phyloP scores from a whole-genome alignment of 2,797 vertebrate genomes.

The Tinamus major region DNA sequence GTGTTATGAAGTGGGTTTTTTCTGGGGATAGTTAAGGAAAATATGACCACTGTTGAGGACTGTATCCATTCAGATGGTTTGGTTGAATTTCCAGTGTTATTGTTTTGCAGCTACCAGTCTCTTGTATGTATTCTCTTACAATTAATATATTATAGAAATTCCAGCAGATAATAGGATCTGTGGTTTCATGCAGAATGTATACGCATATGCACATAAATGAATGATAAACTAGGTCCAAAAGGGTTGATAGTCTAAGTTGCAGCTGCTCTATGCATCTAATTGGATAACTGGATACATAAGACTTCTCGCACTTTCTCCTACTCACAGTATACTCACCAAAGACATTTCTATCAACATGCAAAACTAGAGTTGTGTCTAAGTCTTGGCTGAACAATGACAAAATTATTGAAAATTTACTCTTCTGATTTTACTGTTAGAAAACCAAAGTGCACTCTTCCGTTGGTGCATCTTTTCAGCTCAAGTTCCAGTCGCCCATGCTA shows the following conservation, averaged over 20 bases:
- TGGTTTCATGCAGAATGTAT: not conserved
- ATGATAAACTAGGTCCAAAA: not conserved
- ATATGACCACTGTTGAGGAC: not conserved
- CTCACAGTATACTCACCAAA: not conserved
- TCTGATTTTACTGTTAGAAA: not conserved
- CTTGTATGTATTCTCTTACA: not conserved
- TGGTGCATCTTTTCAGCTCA: not conserved
- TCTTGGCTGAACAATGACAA: not conserved
- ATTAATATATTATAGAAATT: not conserved
- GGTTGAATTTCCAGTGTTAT: not conserved
- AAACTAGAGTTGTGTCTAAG: not conserved
- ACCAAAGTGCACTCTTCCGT: not conserved
- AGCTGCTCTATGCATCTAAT: not conserved
- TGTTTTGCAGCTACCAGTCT: not conserved
- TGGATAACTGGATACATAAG: not conserved
- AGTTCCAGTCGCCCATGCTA: not conserved
- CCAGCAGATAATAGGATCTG: not conserved
- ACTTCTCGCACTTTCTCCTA: not conserved
- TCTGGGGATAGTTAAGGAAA: slow-evolving; percentile 33
- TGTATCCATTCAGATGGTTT: not conserved
- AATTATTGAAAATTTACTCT: not conserved
- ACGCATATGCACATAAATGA: not conserved
- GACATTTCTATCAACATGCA: not conserved
- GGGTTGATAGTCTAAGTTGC: not conserved
- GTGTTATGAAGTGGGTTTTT: not conserved